phyloP scores from a whole-genome alignment of 2,797 vertebrate species.

The Bovichtus diacanthus region DNA sequence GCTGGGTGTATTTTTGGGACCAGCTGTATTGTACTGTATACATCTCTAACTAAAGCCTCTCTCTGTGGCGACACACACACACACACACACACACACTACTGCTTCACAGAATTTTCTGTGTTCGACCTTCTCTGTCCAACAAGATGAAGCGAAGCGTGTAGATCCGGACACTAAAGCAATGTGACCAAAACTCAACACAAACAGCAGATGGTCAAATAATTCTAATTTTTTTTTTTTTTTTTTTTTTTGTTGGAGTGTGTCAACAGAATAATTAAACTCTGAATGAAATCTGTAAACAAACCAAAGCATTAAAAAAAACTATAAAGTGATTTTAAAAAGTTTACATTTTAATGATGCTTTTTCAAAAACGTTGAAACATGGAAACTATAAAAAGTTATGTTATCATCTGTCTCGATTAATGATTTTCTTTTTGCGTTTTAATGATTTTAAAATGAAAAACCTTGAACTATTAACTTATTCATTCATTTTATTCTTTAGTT shows the following conservation, averaged over 20 bases:
- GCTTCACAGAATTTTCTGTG: slow-evolving; percentile 38
- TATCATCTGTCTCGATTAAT: not conserved
- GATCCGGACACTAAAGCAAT: slow-evolving; percentile 8
- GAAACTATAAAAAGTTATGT: not conserved
- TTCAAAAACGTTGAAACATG: not conserved
- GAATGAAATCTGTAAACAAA: not conserved
- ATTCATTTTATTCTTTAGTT: not conserved
- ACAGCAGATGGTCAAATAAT: slow-evolving; percentile 6
- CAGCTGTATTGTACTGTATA: slow-evolving; percentile 64
- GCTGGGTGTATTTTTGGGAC: slow-evolving; percentile 63
- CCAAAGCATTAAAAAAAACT: not conserved
- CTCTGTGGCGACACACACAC: slow-evolving; percentile 6
- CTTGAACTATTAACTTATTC: not conserved
- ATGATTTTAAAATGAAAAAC: not conserved
- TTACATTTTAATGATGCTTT: not conserved
- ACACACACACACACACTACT: slow-evolving; percentile 25
- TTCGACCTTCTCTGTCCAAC: not conserved
- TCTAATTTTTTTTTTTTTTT: not conserved
- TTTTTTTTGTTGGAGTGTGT: slow-evolving; percentile 13
- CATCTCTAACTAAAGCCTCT: not conserved
- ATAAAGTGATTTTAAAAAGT: not conserved
- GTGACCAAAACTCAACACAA: slow-evolving; percentile 62
- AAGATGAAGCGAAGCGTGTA: not conserved
- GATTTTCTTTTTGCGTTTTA: not conserved
- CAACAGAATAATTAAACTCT: not conserved